These are phyloP conservation scores for Actias luna DNA, from an alignment of 2,888 invertebrate genomes.

Conservation along the genomic window DNA sequence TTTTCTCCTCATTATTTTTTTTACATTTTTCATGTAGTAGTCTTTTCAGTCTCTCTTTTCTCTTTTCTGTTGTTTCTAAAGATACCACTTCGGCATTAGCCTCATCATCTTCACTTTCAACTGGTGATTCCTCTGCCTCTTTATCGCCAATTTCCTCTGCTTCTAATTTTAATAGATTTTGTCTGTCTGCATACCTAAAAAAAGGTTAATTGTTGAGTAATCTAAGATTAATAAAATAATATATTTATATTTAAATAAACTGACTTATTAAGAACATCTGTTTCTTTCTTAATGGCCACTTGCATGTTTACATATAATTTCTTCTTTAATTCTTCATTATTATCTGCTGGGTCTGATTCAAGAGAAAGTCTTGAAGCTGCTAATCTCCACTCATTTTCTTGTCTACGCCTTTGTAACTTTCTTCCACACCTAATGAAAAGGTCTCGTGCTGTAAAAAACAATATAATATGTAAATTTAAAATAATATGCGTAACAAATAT, in stretches of 20 bases:
- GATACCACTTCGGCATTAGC: constrained; percentile 41
- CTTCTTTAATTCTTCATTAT: constrained; percentile 72
- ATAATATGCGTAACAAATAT: neutral
- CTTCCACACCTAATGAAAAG: constrained; percentile 85
- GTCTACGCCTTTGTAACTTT: constrained; percentile 83
- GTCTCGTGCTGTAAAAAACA: constrained; percentile 76
- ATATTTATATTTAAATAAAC: constrained; percentile 27
- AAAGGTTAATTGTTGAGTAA: constrained; percentile 9
- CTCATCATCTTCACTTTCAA: constrained; percentile 69
- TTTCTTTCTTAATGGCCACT: constrained; percentile 70
- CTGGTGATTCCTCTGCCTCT: constrained; percentile 71
- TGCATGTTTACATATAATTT: constrained; percentile 82
- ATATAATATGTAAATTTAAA: constrained; percentile 10
- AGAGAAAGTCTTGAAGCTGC: constrained; percentile 77
- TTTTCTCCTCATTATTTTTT: constrained; percentile 25
- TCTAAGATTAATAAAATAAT: neutral
- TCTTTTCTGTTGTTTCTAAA: constrained; percentile 55
- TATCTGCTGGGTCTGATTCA: constrained; percentile 82
- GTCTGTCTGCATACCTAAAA: constrained; percentile 69
- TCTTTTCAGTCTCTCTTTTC: constrained; percentile 61
- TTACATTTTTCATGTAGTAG: constrained; percentile 59
- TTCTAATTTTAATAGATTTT: constrained; percentile 65
- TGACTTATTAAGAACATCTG: constrained; percentile 81
- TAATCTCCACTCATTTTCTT: constrained; percentile 84
- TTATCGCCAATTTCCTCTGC: constrained; percentile 70